Conservation (phyloP, 2,797 vertebrate species). For the Strix occidentalis region DNA sequence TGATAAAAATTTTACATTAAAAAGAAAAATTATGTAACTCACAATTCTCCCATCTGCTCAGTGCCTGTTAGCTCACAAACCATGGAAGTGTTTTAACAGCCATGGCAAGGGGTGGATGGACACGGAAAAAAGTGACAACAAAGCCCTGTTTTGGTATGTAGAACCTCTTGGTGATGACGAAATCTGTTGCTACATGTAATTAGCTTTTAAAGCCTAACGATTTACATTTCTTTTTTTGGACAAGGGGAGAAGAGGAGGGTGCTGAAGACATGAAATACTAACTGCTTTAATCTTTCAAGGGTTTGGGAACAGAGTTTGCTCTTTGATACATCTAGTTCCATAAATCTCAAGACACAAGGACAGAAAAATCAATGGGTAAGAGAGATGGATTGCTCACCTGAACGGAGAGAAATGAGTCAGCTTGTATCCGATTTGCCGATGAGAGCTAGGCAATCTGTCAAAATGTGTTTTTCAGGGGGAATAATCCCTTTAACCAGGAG, state of each 20-base stretch:
- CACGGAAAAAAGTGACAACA: not conserved
- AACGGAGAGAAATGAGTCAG: conserved; percentile 4
- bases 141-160: not conserved
- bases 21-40: not conserved
- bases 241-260: not conserved
- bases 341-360: conserved; percentile 58
- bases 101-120: not conserved
- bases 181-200: not conserved
- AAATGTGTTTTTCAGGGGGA: not conserved
- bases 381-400: conserved; percentile 37
- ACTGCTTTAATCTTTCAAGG: conserved; percentile 38
- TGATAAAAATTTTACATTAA: not conserved
- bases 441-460: not conserved
- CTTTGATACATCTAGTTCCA: conserved; percentile 29
- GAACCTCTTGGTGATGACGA: not conserved
- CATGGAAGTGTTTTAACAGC: not conserved
- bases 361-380: conserved; percentile 63
- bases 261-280: conserved; percentile 25
- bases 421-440: not conserved
- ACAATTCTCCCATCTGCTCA: conserved; percentile 25
- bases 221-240: not conserved
- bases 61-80: not conserved
- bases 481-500: not conserved
- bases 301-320: conserved; percentile 29
- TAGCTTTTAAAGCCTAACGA: not conserved